These are phyloP conservation scores for Rattus rattus DNA, from an alignment of 2,113 vertebrate species.

Conservation along the genomic window DNA sequence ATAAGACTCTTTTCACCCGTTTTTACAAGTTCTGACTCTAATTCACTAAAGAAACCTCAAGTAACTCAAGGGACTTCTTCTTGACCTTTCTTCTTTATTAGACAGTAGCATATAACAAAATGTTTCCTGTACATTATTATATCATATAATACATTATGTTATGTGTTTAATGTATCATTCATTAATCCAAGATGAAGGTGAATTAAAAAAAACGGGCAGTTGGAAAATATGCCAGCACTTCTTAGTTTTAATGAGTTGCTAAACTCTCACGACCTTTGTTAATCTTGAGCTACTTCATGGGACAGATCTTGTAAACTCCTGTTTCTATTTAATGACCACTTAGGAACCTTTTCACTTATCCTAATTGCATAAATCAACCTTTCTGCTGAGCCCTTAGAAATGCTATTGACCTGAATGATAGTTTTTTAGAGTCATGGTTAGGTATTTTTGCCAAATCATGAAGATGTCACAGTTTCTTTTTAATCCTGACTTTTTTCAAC, in stretches of 20 bases:
- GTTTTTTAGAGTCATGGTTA: not conserved
- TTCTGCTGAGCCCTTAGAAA: not conserved
- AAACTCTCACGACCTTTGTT: slow-evolving; percentile 26
- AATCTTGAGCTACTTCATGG: slow-evolving; percentile 9
- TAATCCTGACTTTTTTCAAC: not conserved
- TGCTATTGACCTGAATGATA: not conserved
- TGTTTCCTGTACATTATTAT: slow-evolving; percentile 24
- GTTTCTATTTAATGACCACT: slow-evolving; percentile 2
- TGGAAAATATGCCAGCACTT: not conserved
- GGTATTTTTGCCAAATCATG: not conserved
- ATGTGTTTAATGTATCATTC: not conserved
- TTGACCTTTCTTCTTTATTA: not conserved
- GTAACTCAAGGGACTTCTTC: not conserved
- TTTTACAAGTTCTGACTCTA: no score
- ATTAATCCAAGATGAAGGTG: slow-evolving; percentile 30
- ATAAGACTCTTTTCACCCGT: no score
- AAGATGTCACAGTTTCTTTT: slow-evolving; percentile 5
- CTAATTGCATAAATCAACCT: not conserved
- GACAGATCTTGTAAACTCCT: not conserved
- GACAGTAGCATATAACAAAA: not conserved
- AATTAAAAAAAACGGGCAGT: slow-evolving; percentile 4
- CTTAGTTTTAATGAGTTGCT: slow-evolving; percentile 45
- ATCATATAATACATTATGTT: not conserved
- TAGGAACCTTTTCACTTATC: not conserved
- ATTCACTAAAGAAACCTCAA: no score